phyloP scores from a whole-genome alignment of 2,797 vertebrate species.

The Xerus rutilus region DNA sequence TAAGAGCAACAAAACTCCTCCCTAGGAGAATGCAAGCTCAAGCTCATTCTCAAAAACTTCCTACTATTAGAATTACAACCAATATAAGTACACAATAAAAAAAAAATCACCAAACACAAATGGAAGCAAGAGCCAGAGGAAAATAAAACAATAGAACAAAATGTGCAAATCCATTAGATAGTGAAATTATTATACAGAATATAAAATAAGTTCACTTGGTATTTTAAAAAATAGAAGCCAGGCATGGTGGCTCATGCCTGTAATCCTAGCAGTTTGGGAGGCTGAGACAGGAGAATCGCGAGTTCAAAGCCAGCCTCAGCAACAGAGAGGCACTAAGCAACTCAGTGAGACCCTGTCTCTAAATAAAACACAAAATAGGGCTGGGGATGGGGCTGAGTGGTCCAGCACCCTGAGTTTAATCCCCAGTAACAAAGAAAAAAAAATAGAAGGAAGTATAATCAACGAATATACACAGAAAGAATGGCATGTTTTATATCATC shows the following conservation, averaged over 20 bases:
- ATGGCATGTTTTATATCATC: not conserved
- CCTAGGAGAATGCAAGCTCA: not conserved
- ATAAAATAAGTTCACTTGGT: not conserved
- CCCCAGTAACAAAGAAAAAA: not conserved
- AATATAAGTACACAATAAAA: not conserved
- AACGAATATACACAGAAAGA: not conserved
- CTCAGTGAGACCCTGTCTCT: no score
- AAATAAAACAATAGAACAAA: not conserved
- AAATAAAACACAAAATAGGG: no score
- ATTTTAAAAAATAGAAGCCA: not conserved
- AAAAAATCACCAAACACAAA: not conserved
- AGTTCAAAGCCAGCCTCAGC: no score
- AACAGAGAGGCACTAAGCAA: no score
- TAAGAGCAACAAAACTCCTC: not conserved
- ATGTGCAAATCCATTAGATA: not conserved
- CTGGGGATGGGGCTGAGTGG: no score
- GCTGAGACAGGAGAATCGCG: no score
- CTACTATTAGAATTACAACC: not conserved
- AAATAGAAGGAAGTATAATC: not conserved
- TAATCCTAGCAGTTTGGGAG: no score
- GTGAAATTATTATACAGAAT: not conserved
- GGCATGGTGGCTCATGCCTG: no score
- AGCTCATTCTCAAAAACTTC: not conserved
- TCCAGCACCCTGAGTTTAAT: no score
- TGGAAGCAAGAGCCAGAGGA: not conserved